Evolutionary conservation across 2,797 vertebrate species (phyloP).

Genomic region (Pelochelys cantorii): DNA sequence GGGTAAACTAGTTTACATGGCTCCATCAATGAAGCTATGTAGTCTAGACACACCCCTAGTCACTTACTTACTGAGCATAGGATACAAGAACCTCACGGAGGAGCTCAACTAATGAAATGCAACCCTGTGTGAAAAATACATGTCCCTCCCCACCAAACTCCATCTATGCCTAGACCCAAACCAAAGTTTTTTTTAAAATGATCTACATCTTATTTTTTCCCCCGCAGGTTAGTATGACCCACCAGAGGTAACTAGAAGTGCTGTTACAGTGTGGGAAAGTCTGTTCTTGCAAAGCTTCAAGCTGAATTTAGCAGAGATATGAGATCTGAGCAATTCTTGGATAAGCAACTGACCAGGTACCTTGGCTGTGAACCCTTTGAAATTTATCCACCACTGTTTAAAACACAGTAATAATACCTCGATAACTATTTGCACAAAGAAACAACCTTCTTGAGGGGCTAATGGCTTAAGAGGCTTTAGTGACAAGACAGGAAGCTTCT

Average conservation of each 20-base stretch:
- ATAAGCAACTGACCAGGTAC: background rate
- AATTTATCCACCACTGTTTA: background rate
- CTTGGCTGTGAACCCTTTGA: background rate
- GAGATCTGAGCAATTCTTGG: background rate
- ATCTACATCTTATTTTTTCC: background rate
- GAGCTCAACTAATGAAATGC: fast-evolving
- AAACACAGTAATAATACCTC: background rate
- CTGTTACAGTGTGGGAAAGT: background rate
- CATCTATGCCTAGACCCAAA: background rate
- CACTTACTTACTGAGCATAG: background rate
- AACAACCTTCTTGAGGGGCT: background rate
- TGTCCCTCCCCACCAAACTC: background rate
- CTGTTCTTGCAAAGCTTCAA: background rate
- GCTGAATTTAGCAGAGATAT: background rate
- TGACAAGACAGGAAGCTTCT: background rate
- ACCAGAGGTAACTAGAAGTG: background rate
- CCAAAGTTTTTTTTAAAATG: background rate
- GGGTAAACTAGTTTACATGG: too few species aligned
- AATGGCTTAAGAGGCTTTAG: background rate
- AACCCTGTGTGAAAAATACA: background rate
- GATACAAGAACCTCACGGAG: background rate
- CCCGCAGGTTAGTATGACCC: background rate
- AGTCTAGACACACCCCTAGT: too few species aligned
- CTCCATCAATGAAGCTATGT: too few species aligned
- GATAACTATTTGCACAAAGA: background rate